These are phyloP conservation scores for Babylonia areolata DNA, from an alignment of 1,140 invertebrate species.

Conservation along the genomic window DNA sequence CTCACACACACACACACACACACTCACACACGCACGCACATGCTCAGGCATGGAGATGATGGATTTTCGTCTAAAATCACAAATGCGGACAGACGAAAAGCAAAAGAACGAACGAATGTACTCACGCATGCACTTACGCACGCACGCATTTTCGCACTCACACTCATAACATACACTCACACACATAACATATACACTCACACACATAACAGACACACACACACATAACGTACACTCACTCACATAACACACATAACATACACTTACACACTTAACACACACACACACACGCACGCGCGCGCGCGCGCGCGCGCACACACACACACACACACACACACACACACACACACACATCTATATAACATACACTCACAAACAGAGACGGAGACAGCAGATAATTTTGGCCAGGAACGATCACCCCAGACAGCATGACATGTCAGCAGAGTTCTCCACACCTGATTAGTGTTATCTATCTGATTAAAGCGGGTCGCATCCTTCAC, in stretches of 20 bases:
- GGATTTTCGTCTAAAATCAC: no score
- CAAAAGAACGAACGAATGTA: no score
- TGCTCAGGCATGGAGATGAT: background rate
- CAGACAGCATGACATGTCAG: no score
- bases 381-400: no score
- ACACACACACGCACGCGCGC: background rate
- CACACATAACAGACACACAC: background rate
- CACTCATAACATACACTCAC: background rate
- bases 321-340: constrained; percentile 11
- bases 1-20: no score
- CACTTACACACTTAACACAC: background rate
- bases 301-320: background rate
- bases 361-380: background rate
- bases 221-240: background rate
- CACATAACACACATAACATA: background rate
- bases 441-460: no score
- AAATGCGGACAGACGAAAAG: no score
- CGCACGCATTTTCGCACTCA: background rate
- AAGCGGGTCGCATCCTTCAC: no score
- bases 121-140: background rate
- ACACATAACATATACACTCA: background rate
- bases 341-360: background rate
- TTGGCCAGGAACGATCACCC: no score
- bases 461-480: no score
- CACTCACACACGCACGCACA: background rate